Conservation (phyloP, 2,113 vertebrate species). For the Noctilio leporinus region DNA sequence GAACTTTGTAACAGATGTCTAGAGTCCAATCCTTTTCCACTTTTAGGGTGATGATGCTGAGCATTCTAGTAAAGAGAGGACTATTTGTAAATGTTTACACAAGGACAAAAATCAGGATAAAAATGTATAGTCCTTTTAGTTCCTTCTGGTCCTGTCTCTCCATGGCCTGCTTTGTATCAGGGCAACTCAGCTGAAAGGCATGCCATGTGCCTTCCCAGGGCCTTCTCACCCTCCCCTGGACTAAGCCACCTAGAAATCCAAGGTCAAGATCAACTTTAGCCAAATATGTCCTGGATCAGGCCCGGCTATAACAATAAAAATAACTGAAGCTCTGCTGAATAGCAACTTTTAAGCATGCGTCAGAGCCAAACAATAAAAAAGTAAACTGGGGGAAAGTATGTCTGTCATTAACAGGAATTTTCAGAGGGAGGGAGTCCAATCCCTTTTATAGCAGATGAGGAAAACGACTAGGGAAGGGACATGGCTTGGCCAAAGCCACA, state of each 20-base stretch:
- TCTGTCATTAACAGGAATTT: not conserved
- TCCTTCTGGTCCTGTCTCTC: not conserved
- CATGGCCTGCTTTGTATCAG: not conserved
- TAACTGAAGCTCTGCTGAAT: conserved; percentile 37
- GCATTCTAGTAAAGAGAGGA: not conserved
- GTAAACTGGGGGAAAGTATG: not conserved
- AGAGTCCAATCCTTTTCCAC: not conserved
- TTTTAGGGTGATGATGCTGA: not conserved
- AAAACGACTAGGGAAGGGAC: not conserved
- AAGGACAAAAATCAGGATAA: not conserved
- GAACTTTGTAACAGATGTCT: not conserved
- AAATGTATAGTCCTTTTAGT: not conserved
- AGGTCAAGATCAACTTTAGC: conserved; percentile 38
- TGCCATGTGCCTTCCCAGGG: not conserved
- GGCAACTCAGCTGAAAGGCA: not conserved
- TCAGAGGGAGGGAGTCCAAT: not conserved
- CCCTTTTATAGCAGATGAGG: not conserved
- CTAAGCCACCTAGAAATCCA: conserved; percentile 31
- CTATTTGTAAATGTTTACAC: not conserved
- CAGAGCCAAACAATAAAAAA: conserved; percentile 25
- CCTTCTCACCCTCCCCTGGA: not conserved
- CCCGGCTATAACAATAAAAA: conserved; percentile 44
- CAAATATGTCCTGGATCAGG: conserved; percentile 22
- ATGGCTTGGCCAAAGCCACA: not conserved
- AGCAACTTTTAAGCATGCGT: not conserved